Evolutionary conservation across 2,797 vertebrate genomes (phyloP).

Genomic region (Menidia menidia): DNA sequence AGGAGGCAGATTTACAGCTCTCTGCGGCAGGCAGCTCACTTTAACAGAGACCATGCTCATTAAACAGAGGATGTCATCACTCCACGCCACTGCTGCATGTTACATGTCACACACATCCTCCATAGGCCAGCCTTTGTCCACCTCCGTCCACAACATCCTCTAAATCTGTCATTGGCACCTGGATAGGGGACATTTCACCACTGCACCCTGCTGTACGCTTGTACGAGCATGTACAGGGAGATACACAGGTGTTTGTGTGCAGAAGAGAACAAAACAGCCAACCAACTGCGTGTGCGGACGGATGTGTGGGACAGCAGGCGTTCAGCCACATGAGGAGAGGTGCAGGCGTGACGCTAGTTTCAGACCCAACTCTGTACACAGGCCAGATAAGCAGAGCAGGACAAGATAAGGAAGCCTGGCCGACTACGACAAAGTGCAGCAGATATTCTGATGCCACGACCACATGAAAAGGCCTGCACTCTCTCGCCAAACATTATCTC

Average conservation of each 20-base stretch:
- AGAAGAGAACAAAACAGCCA: slow-evolving; percentile 19
- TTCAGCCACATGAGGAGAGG: slow-evolving; percentile 78
- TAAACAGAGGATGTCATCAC: slow-evolving; percentile 97
- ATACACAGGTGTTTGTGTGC: slow-evolving; percentile 83
- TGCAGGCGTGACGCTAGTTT: slow-evolving; percentile 74
- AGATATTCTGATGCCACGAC: slow-evolving; percentile 64
- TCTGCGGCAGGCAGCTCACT: slow-evolving; percentile 80
- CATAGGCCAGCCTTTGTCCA: slow-evolving; percentile 91
- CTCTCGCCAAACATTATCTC: slow-evolving; percentile 43
- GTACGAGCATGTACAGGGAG: slow-evolving; percentile 80
- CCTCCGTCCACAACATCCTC: slow-evolving; percentile 94
- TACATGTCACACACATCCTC: slow-evolving; percentile 91
- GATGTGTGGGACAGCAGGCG: slow-evolving; percentile 62
- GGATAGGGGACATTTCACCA: slow-evolving; percentile 77
- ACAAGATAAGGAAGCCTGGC: slow-evolving; percentile 82
- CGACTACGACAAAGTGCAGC: slow-evolving; percentile 57
- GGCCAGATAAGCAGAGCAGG: slow-evolving; percentile 83
- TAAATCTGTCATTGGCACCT: slow-evolving; percentile 98
- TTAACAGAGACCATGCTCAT: slow-evolving; percentile 87
- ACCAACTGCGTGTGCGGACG: slow-evolving; percentile 61
- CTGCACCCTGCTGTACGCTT: slow-evolving; percentile 57
- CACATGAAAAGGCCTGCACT: slow-evolving; percentile 56
- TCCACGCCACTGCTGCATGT: slow-evolving; percentile 87
- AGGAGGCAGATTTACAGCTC: slow-evolving; percentile 86
- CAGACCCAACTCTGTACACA: slow-evolving; percentile 76